Conservation (phyloP, 1,140 invertebrate genomes). For the Papilio polytes region DNA sequence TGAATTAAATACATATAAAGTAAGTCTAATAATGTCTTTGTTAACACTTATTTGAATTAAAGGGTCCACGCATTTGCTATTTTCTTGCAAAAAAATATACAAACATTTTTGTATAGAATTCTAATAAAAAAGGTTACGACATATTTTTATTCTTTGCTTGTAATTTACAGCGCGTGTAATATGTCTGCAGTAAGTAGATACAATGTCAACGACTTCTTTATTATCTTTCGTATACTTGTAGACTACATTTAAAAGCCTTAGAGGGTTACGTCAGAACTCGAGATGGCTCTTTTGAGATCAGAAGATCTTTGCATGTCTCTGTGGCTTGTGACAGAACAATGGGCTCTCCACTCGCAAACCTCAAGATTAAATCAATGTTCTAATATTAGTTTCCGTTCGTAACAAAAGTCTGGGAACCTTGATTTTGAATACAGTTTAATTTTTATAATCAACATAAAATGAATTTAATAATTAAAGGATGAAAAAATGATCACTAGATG, state of each 20-base stretch:
- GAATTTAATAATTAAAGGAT: not conserved
- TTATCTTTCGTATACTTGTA: not conserved
- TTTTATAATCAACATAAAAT: too few relatives aligned
- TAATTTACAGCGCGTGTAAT: not conserved
- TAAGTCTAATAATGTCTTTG: not conserved
- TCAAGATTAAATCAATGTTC: constrained; percentile 39
- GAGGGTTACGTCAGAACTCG: constrained; percentile 10
- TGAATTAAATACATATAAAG: not conserved
- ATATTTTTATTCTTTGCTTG: not conserved
- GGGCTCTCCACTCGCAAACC: constrained; percentile 30
- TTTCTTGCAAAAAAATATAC: not conserved
- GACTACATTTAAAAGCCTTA: constrained; percentile 1
- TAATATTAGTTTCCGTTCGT: constrained; percentile 23
- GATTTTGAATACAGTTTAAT: not conserved
- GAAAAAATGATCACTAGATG: not conserved
- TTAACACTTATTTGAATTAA: not conserved
- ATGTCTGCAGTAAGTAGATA: not conserved
- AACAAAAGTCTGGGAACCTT: constrained; percentile 19
- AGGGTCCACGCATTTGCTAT: not conserved
- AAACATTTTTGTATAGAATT: not conserved
- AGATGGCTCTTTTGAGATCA: constrained; percentile 21
- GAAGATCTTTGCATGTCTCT: constrained; percentile 22
- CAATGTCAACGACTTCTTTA: constrained; percentile 1
- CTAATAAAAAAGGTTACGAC: not conserved
- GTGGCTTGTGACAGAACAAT: constrained; percentile 28